Evolutionary conservation across 1,140 invertebrate species (phyloP), one percentile per base, ranked within the genome.

Genomic region (Gonioctena quinquepunctata): DNA sequence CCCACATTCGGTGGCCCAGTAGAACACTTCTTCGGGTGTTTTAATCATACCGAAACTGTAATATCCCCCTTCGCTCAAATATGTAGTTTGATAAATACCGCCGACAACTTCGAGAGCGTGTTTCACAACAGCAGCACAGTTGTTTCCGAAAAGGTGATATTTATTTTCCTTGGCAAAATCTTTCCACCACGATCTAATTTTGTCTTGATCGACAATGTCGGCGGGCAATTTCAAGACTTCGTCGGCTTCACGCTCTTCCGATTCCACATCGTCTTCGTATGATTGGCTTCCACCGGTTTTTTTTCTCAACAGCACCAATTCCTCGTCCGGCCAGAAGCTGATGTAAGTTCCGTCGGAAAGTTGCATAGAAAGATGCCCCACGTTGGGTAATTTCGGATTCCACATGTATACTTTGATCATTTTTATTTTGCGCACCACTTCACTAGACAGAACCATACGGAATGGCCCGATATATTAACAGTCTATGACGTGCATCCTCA

Each of bases 321-420:
- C 11, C 8, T 54, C 11, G n/a, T 8, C 16, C 5, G 56, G 56
- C 56, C 56, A 59, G 23, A 23, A 59, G 16, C 56, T 59, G 25
- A 59, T 59, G 25, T 59, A 59, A 5, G 23, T 23, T n/a, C 56
- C 56, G 23, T 59, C 56, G 5, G 56, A 25, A 13, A 59, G 23
- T 59, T 59, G 21, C 25, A 59, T 22, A 16, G 56, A 59, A 7
- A 59, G 56, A 23, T 59, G 56, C 6, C 56, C 56, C 19, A 59
- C 56, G 23, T 42, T 42, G 2, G 33, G 33, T n/a, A 42, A 8
- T 42, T 42, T 42, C n/a, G 33, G 33, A 8, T 13, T 8, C 33
- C 33, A 42, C 33, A 42, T 8, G 2, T 13, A 13, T 13, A 42
- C 33, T 42, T 42, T n/a, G 33, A 42, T 42, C 33, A 42, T 42